These are phyloP conservation scores for Chelmon rostratus DNA, from an alignment of 2,797 vertebrate species.

Conservation along the genomic window DNA sequence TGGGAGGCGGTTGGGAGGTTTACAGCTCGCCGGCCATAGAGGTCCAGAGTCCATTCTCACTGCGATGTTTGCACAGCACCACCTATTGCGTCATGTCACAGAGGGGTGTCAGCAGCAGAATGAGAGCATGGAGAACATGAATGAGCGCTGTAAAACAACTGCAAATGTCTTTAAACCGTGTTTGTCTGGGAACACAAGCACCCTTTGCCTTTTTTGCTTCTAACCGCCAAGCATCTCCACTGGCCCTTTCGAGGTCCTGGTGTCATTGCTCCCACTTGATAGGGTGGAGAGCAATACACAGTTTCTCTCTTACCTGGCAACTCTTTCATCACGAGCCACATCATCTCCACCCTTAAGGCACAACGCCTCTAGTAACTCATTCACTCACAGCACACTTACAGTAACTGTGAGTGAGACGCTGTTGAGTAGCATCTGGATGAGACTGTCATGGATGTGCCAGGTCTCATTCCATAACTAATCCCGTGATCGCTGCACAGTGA, in stretches of 20 bases:
- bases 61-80: constrained; percentile 72
- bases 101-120: constrained; percentile 50
- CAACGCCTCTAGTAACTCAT: constrained; percentile 20
- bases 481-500: constrained; percentile 20
- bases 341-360: constrained; percentile 23
- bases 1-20: constrained; percentile 60
- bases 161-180: constrained; percentile 22
- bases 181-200: neutral
- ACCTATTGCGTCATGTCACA: constrained; percentile 59
- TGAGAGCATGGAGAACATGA: constrained; percentile 28
- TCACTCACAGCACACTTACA: constrained; percentile 24
- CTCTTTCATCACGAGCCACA: constrained; percentile 28
- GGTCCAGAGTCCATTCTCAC: constrained; percentile 75
- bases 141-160: constrained; percentile 18
- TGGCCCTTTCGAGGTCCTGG: neutral
- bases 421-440: constrained; percentile 38
- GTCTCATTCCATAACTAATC: constrained; percentile 39
- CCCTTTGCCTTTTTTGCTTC: neutral
- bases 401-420: constrained; percentile 19
- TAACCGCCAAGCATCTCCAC: neutral
- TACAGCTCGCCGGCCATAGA: constrained; percentile 56
- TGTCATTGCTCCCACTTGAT: constrained; percentile 13
- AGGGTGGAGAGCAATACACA: neutral
- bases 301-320: neutral
- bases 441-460: constrained; percentile 30